Conservation (phyloP, 1,140 invertebrate species). For the Hylaeus volcanicus region DNA sequence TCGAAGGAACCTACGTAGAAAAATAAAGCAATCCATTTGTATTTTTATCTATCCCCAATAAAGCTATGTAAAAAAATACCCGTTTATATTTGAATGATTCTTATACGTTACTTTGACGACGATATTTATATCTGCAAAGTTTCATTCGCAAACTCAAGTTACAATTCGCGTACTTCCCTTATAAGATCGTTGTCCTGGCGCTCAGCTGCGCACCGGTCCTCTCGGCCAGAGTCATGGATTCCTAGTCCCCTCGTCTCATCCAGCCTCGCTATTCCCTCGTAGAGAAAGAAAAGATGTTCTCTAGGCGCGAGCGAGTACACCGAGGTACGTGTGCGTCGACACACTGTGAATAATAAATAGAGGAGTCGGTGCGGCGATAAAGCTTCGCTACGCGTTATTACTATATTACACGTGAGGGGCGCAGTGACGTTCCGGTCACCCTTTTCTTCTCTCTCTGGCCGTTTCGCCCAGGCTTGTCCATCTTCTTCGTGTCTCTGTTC, state of each 20-base stretch:
- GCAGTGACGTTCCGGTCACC: constrained; percentile 5
- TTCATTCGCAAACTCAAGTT: too few species aligned
- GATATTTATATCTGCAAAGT: too few species aligned
- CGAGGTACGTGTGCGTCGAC: constrained; percentile 48
- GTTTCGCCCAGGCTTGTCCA: background rate
- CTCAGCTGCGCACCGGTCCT: too few species aligned
- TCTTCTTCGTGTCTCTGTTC: constrained; percentile 5
- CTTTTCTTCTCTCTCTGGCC: background rate
- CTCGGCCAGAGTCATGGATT: too few species aligned
- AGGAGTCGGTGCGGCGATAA: constrained; percentile 63
- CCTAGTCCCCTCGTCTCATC: background rate
- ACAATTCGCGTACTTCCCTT: too few species aligned
- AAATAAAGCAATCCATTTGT: too few species aligned
- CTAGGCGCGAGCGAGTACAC: background rate
- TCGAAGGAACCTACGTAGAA: too few species aligned
- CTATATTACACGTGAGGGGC: constrained; percentile 69
- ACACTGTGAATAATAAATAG: constrained; percentile 70
- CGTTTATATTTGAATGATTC: too few species aligned
- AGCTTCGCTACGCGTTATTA: constrained; percentile 69
- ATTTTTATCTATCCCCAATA: too few species aligned
- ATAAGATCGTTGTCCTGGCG: too few species aligned
- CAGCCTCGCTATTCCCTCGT: background rate
- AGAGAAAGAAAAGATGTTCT: constrained; percentile 13
- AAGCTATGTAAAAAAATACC: too few species aligned
- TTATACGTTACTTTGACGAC: too few species aligned